Base-by-base conservation (phyloP, 2,797 vertebrate genomes). In the Silurus aristotelis region DNA sequence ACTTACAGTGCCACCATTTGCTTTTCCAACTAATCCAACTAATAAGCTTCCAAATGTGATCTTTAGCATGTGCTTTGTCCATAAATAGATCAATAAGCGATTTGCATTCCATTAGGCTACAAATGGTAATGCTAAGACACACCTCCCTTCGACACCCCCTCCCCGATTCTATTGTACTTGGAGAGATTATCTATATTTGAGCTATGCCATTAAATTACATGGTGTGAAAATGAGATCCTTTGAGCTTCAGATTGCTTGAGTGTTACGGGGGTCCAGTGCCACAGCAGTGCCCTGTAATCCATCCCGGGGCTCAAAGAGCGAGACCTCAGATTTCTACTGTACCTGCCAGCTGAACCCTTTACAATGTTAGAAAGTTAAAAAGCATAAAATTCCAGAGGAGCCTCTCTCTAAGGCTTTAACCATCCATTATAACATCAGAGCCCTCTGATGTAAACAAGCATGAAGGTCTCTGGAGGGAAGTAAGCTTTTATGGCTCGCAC, bases 321-420 rank as follows among this genome's bases (percentile, higher is more conserved):
- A 95, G 95, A 95, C 95, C 92, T 93, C 92, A 81, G 89, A 88
- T 94, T 95, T 95, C 94, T 93, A 93, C 93, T 93, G 93, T 95
- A 96, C 94, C 95, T 96, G 93, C 94, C 95, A 95, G 94, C 94
- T 92, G 93, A 94, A 90, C 86, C 86, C 90, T 92, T 93, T 86
- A 87, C 91, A 76, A 89, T 79, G 90, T 91, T 90, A 85, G 87
- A 93, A 91, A 91, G 91, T 92, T 91, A 88, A 91, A 91, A 91
- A 93, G 94, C 94, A 92, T 95, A 94, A 94, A 94, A 96, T 96
- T 94, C 91, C 92, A 66, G 85, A 92, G 91, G 90, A 94, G 92
- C 89, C 55, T 88, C 89, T 93, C 92, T 95, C 95, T 95, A 95
- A 95, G 94, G 25, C 86, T 89, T 88, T 88, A 83, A 88, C 89